Base-by-base conservation (phyloP, 2,888 invertebrate genomes). In the Phymatocera aterrima region DNA sequence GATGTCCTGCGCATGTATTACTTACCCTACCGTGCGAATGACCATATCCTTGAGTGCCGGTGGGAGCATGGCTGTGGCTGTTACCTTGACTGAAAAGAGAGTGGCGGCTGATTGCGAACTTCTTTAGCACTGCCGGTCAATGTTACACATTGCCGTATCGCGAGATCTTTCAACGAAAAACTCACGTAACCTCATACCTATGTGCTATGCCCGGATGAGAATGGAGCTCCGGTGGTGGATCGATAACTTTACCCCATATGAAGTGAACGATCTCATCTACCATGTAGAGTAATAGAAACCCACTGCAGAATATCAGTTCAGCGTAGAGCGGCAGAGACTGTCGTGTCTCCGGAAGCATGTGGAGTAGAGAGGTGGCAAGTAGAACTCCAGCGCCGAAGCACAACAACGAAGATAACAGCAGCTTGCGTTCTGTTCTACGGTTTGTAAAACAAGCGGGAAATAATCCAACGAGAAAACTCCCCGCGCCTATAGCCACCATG, bases 341-440 rank as follows among this genome's bases (percentile, higher is more conserved):
- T 75, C 95, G 92, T 15, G 95, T 94, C 92, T 97, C 96, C n/a
- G 96, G 96, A 3, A 97, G 90, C 92, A 97, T 95, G 90, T 97
- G 97, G 21, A 95, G 92, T 43, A 96, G 83, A 0, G 96, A 93
- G 0, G 97, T 97, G 0, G 96, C 94, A 3, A 97, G 90, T 3
- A 97, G 92, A 28, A 97, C 95, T 0, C 97, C 97, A 5, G 95
- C 96, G 2, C 97, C 97, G 85, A 96, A 96, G 86, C 96, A 96
- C 1, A 97, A 91, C 6, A 96, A 90, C 18, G 94, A 92, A 0
- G 96, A 96, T 0, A 95, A 91, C 1, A 94, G 85, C 1, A 96
- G 88, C 0, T 95, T 95, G 31, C 92, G 91, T 81, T 91, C 91
- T 68, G 51, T 77, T 54, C 93, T 92, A 5, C 92, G 91, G 54